Evolutionary conservation across 2,113 vertebrate genomes (phyloP), one percentile per base, ranked within the genome.

Genomic region (Hyla sarda): DNA sequence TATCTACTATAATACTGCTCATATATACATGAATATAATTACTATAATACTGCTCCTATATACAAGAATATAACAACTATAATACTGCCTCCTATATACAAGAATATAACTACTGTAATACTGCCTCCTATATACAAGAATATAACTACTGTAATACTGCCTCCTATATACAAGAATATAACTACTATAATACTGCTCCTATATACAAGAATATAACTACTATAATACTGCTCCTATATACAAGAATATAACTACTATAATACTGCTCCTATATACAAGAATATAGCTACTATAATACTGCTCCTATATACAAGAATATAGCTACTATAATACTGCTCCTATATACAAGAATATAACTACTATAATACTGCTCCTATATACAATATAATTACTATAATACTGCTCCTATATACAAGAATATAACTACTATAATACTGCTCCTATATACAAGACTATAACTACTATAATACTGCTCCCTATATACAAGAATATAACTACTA

Each of bases 91-190:
- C 62, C 62, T 67, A 67, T 67, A 13, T 67, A 67, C 62, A 32
- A 32, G 62, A 67, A 67, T 67, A 67, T 67, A 67, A 67, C 62
- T 67, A 67, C 62, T 67, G 32, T 67, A 67, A 67, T 67, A 32
- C 62, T 67, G 30, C 30, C 2, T 19, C 54, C 62, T 67, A 67
- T 67, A 25, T 67, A 67, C 30, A 67, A 32, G 62, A 67, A 67
- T 67, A 67, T 67, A 32, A 67, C 62, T 67, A 32, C 62, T 67
- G 37, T 71, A 69, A 71, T 37, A 71, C 67, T 71, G 32, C 11
- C 65, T 13, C 62, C 67, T 37, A 71, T 71, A 14, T 71, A 71
- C 32, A 71, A 37, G 32, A 71, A 71, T 71, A 71, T 71, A 71
- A 21, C 32, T 71, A 71, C 32, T 71, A 37, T 71, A 71, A 37